A percentile compares a stretch with the other conserved stretches of the same genome.
Conservation (phyloP, 2,888 invertebrate genomes). For the Pinctada fucata region DNA sequence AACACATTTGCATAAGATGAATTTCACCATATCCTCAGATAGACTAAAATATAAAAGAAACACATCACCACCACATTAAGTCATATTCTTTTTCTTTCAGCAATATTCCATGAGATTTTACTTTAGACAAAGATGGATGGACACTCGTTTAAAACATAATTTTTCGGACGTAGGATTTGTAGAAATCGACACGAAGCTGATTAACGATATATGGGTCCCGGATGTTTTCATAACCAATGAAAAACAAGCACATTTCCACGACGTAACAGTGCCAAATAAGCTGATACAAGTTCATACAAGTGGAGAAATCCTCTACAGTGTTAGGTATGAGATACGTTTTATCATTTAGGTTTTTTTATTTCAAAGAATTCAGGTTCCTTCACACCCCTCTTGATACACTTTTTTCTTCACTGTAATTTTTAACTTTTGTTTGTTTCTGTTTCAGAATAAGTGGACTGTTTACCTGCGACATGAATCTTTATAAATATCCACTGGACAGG, state of each 20-base stretch:
- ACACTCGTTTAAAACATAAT: slow-evolving; percentile 44
- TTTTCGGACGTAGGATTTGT: slow-evolving; percentile 45
- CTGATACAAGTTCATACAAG: slow-evolving; percentile 56
- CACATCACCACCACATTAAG: too few relatives aligned
- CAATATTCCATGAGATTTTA: too few relatives aligned
- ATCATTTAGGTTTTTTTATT: too few relatives aligned
- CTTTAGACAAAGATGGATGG: slow-evolving; percentile 43
- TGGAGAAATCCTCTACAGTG: slow-evolving; percentile 51
- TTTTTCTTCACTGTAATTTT: slow-evolving; percentile 14
- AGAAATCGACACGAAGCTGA: slow-evolving; percentile 58
- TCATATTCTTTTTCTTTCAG: too few relatives aligned
- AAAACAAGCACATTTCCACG: slow-evolving; percentile 60
- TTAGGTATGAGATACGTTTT: slow-evolving; percentile 27
- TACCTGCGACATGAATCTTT: slow-evolving; percentile 98
- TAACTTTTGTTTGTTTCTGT: too few relatives aligned
- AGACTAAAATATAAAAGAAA: too few relatives aligned
- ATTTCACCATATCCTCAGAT: too few relatives aligned
- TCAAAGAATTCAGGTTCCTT: too few relatives aligned
- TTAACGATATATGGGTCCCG: slow-evolving; percentile 59
- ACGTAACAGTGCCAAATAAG: slow-evolving; percentile 62
- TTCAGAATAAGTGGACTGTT: slow-evolving; percentile 93
- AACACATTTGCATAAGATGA: too few relatives aligned
- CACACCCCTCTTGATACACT: too few relatives aligned
- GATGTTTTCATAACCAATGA: slow-evolving; percentile 64
- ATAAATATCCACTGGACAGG: slow-evolving; percentile 95